Base-by-base conservation (phyloP, 53 echinoderm and acorn worm species). In the Hippasteria phrygiana region DNA sequence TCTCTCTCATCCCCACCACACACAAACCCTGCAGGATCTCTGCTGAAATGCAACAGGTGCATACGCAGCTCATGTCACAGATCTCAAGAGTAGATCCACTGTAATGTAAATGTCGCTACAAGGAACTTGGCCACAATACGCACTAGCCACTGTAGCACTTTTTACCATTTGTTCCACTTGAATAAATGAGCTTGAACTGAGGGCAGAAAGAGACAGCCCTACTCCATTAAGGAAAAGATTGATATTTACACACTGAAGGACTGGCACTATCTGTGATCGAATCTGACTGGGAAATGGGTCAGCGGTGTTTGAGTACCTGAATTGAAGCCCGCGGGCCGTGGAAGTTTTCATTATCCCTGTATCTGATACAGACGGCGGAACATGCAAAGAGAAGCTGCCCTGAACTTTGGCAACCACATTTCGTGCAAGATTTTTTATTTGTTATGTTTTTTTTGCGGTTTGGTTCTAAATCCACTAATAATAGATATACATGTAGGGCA, bases 311-410 rank as follows among this genome's bases (percentile, higher is more conserved):
- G 46, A 63, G 6, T 42, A 40, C 22, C 34, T 42, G 36, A 0
- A 1, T 2, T 17, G 20, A 33, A 17, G 64, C 82, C 75, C 31
- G 1, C 2, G 39, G 66, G 82, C 64, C 6, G 11, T 45, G 82
- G 82, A 82, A 42, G 47, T 47, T 28, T 62, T 40, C 66, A 82
- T 82, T 82, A 82, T 47, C 32, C 42, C 64, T 43, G 27, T 66
- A 82, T 82, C 66, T 66, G 66, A 65, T 31, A 46, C 43, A 66
- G 66, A 82, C 65, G 11, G 69, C 36, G 69, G 59, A 59, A 24
- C 13, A 59, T 59, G 59, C 26, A 18, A 2, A 59, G 59, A 26
- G n/a, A 24, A 59, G 26, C 22, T 4, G 59, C n/a, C 8, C 22
- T 59, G 59, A 59, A 59, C 59, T 59, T 59, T 59, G 59, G 59